Evolutionary conservation across 2,113 vertebrate genomes (phyloP).

Genomic region (Formicarius rufipectus): DNA sequence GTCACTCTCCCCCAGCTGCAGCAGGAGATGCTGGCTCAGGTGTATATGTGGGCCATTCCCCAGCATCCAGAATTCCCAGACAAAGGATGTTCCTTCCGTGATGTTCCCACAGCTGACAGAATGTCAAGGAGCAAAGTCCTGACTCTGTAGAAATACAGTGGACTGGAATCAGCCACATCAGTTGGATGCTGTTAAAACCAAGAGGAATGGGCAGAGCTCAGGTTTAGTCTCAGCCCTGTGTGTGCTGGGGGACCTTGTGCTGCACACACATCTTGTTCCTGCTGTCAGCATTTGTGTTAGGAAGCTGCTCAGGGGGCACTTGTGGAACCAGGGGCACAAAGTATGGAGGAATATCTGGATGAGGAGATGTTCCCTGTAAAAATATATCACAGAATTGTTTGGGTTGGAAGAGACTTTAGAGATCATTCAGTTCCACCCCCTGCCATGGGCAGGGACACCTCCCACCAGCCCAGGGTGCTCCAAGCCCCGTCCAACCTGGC

Average conservation of each 20-base stretch:
- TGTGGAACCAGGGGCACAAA: not conserved
- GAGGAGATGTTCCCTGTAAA: not conserved
- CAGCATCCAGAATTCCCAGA: not conserved
- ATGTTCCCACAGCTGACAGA: not conserved
- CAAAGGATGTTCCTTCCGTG: not conserved
- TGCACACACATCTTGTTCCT: not conserved
- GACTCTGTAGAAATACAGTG: fast-evolving
- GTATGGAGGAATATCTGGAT: not conserved
- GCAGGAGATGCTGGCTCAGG: not conserved
- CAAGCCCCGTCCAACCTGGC: not conserved
- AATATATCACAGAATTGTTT: not conserved
- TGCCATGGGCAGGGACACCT: not conserved
- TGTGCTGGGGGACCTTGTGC: not conserved
- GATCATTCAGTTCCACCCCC: not conserved
- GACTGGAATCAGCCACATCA: not conserved
- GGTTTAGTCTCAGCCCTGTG: not conserved
- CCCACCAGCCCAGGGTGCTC: not conserved
- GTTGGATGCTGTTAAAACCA: not conserved
- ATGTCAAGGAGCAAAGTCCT: fast-evolving
- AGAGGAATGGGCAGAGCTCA: not conserved
- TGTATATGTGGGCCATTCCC: fast-evolving
- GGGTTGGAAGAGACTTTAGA: not conserved
- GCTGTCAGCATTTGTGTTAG: not conserved
- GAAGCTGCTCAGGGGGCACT: not conserved
- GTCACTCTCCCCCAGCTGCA: not conserved